phyloP scores from a whole-genome alignment of 2,888 invertebrate species.

The Ptychoptera contaminata region DNA sequence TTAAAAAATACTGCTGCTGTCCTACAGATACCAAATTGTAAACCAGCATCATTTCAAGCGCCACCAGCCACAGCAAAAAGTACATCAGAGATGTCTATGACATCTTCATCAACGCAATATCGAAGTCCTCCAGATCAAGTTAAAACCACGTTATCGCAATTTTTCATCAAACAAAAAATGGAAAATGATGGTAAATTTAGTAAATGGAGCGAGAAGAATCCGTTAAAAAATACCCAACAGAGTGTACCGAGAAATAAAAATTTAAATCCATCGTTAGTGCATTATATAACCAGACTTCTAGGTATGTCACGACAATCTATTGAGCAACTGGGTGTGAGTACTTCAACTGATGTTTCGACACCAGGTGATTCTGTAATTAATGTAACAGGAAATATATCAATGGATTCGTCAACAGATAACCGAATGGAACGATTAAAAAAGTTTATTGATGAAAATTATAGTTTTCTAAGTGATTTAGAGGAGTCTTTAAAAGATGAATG shows the following conservation, averaged over 20 bases:
- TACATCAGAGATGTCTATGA: constrained; percentile 1
- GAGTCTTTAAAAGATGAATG: constrained; percentile 12
- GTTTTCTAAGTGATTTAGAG: constrained; percentile 24
- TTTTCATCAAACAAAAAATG: no score
- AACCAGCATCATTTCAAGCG: constrained; percentile 3
- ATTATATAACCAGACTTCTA: constrained; percentile 34
- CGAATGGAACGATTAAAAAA: constrained; percentile 19
- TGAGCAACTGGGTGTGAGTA: constrained; percentile 32
- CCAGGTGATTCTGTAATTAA: constrained; percentile 34
- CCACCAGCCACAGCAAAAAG: constrained; percentile 5
- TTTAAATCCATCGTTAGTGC: constrained; percentile 26
- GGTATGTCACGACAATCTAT: constrained; percentile 35
- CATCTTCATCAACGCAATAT: constrained; percentile 22
- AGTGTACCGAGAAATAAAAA: constrained; percentile 1
- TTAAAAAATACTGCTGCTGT: neutral
- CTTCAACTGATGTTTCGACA: constrained; percentile 32
- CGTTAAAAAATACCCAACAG: neutral
- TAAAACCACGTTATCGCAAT: no score
- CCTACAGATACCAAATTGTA: neutral
- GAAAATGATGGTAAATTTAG: neutral
- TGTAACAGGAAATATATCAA: constrained; percentile 22
- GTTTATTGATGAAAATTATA: constrained; percentile 25
- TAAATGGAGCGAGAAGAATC: neutral
- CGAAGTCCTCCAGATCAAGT: constrained; percentile 17
- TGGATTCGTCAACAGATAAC: constrained; percentile 6